phyloP scores from a whole-genome alignment of 2,113 vertebrate species.

The Stictonetta naevosa region DNA sequence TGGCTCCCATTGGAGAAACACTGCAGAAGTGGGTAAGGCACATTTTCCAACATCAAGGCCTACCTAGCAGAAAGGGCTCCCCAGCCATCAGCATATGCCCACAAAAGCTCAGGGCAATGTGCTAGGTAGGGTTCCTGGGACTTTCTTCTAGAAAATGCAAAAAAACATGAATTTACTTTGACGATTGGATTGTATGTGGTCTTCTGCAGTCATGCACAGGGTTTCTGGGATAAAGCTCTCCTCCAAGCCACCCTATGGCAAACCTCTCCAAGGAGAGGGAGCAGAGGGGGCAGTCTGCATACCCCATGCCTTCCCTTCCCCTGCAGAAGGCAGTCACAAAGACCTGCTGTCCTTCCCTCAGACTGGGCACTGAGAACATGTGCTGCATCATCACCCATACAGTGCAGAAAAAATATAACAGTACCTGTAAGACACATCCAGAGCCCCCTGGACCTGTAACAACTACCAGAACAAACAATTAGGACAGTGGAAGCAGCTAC shows the following conservation, averaged over 20 bases:
- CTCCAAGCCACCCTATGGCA: background rate
- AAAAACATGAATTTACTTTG: background rate
- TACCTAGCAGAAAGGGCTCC: background rate
- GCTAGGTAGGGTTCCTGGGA: accelerated
- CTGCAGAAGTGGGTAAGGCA: background rate
- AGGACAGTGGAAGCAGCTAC: background rate
- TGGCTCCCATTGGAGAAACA: background rate
- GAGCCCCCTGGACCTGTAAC: too few species aligned
- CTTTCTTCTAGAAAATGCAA: background rate
- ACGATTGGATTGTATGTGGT: background rate
- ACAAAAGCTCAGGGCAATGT: accelerated
- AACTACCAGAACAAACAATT: background rate
- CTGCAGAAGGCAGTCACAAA: background rate
- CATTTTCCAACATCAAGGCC: background rate
- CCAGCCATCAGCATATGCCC: background rate
- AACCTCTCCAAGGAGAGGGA: background rate
- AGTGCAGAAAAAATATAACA: background rate
- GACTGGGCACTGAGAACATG: background rate
- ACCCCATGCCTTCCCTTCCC: background rate
- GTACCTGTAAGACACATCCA: too few species aligned
- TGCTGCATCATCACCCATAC: background rate
- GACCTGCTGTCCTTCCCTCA: background rate
- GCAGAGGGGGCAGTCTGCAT: background rate
- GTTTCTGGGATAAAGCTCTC: background rate
- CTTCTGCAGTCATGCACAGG: background rate